Evolutionary conservation across 2,797 vertebrate genomes (phyloP), one percentile per base, ranked within the genome.

Genomic region (Petrocephalus schoutedeni): DNA sequence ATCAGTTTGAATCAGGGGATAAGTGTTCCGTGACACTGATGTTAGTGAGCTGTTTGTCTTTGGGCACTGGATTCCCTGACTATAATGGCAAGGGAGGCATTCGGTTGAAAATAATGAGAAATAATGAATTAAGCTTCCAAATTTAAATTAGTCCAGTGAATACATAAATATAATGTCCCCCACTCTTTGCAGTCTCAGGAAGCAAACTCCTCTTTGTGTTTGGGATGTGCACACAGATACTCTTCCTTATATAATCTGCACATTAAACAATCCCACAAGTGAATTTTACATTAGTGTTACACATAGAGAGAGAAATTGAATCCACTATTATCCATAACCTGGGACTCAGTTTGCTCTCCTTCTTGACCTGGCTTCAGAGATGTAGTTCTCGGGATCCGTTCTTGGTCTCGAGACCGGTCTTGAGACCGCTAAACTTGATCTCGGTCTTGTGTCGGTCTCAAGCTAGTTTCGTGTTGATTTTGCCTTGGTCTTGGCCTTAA

Each of bases 1-100:
- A 58, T 41, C 83, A 28, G 9, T 58, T n/a, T 86, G 84, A 58
- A 41, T 86, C 28, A 59, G 28, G 14, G 23, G 28, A 4, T 28
- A 36, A 86, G n/a, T 86, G 54, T 86, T 41, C 56, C 59, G 59
- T 85, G 83, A 10, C 83, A 85, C 83, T 28, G 83, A 59, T 86
- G 84, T 36, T 28, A 58, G 12, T n/a, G 36, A 58, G 19, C 28
- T 59, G 36, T 86, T 59, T 59, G 84, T 36, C 56, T 59, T 58
- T 85, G 51, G 36, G 51, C 83, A 36, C 28, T 56, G 51, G 83
- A 2, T 57, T 32, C 83, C 84, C 32, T 86, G 28, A 86, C 14
- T 59, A n/a, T 57, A 58, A 36, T 36, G 54, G 41, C 84, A 86
- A 16, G 84, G 84, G 84, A 58, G 56, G 36, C 54, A 59, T 32